Base-by-base conservation (phyloP, 2,113 vertebrate genomes). In the Abramis brama region DNA sequence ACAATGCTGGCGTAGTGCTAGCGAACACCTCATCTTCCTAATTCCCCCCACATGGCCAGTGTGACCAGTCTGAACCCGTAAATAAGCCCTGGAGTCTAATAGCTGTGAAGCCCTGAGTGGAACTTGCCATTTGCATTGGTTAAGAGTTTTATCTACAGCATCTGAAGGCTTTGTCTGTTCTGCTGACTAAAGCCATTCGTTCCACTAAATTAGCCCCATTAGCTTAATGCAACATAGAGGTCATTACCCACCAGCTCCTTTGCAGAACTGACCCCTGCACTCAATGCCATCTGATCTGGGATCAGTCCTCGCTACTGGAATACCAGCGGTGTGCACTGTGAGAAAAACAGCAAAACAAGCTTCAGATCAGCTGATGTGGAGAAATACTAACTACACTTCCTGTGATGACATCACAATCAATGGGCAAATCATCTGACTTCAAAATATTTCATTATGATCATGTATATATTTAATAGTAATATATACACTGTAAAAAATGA, bases 201-300 rank as follows among this genome's bases (percentile, higher is more conserved):
- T 84, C 83, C 57, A 77, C 85, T 85, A 86, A 88, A 89, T 88
- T 88, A 88, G 83, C 86, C 87, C 79, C 86, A 86, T 86, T 88
- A 88, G 83, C 64, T 82, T 68, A 87, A 86, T 73, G 78, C 47
- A 80, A 85, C 73, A 75, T 4, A 15, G 47, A 82, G 87, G 83
- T 86, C 86, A 83, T 75, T 60, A 68, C 76, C 85, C 59, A 57
- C 55, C 55, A 6, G 55, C 55, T 43, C 27, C 59, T 50, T 77
- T 30, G 75, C 66, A 79, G 73, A 47, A 59, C 55, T 79, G 47
- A 39, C 62, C 82, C 78, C 84, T 25, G 47, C 68, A 17, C 75
- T 50, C n/a, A 17, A 2, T 13, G 6, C 50, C 55, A 23, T 52
- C 70, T 11, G 73, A 62, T 59, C 43, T 66, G 7, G 60, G 60